Evolutionary conservation across 2,888 invertebrate species (phyloP), one percentile per base, ranked within the genome.

Genomic region (Hofmannophila pseudospretella): DNA sequence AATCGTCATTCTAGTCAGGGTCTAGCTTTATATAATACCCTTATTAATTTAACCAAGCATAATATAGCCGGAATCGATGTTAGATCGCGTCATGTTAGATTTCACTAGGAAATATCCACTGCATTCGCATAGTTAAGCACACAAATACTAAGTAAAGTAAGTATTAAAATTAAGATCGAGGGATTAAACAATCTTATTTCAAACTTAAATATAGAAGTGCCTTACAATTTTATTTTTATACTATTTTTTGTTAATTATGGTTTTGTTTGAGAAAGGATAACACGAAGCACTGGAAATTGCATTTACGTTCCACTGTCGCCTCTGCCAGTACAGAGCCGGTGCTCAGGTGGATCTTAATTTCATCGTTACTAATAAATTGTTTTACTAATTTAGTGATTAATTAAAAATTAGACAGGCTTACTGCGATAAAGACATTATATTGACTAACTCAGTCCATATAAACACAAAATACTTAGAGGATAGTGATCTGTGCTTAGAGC

Each of bases 141-240:
- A 58, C 65, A 65, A 62, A 68, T 51, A 50, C 53, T 71, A 70
- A 63, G 49, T 67, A 66, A 70, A 63, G 49, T 67, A 66, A 66
- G 54, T 62, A 66, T 67, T 61, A 61, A 62, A 58, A 49, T 41
- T 72, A 70, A 71, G 65, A 67, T 58, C 67, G 58, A 64, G 51
- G n/a, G 57, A 67, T 66, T 57, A 57, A 64, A 68, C 60, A 70
- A 68, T 62, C 61, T 77, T 51, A 58, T 67, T 78, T 78, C 74
- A 75, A 77, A 37, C 67, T 75, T 68, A 63, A 71, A 82, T 73
- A 82, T 81, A 84, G 80, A 85, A 85, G 86, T 86, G 86, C 86
- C 86, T 86, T 86, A 86, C 78, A 60, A 76, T 78, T 80, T 80
- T 74, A 69, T 84, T 84, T 84, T 76, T 76, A 63, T 71, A 77